Conservation (phyloP, 2,888 invertebrate species). For the Meiosimyza platycephala region DNA sequence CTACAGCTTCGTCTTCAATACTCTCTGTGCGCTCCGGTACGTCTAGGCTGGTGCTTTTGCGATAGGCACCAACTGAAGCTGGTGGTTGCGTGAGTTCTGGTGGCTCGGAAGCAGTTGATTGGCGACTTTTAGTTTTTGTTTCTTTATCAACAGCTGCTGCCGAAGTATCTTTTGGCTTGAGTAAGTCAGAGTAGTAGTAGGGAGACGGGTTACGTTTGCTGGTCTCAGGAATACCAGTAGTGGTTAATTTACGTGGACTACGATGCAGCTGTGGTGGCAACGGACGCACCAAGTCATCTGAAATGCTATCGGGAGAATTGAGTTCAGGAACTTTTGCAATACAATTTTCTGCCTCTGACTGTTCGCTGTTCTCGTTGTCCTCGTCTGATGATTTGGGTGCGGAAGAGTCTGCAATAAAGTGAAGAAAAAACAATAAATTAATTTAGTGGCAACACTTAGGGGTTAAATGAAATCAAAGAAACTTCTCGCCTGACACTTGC, state of each 20-base stretch:
- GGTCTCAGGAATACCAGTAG: constrained; percentile 56
- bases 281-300: constrained; percentile 68
- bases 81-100: constrained; percentile 64
- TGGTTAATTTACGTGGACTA: constrained; percentile 63
- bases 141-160: constrained; percentile 50
- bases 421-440: not conserved
- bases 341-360: constrained; percentile 57
- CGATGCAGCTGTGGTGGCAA: constrained; percentile 65
- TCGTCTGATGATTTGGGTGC: constrained; percentile 71
- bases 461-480: not conserved
- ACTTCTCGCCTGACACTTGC: not conserved
- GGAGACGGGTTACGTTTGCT: constrained; percentile 80
- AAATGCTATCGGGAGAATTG: constrained; percentile 79
- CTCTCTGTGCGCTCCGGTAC: constrained; percentile 70
- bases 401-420: constrained; percentile 66
- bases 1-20: constrained; percentile 12
- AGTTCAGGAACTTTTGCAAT: constrained; percentile 71
- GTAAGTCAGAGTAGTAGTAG: constrained; percentile 85
- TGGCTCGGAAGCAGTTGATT: constrained; percentile 68
- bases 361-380: constrained; percentile 63
- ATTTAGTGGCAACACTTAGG: not conserved
- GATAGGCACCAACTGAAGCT: constrained; percentile 68
- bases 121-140: constrained; percentile 62
- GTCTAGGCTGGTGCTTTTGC: constrained; percentile 81
- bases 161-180: constrained; percentile 66